Base-by-base conservation (phyloP, 2,797 vertebrate genomes). In the Scarus forsteni region DNA sequence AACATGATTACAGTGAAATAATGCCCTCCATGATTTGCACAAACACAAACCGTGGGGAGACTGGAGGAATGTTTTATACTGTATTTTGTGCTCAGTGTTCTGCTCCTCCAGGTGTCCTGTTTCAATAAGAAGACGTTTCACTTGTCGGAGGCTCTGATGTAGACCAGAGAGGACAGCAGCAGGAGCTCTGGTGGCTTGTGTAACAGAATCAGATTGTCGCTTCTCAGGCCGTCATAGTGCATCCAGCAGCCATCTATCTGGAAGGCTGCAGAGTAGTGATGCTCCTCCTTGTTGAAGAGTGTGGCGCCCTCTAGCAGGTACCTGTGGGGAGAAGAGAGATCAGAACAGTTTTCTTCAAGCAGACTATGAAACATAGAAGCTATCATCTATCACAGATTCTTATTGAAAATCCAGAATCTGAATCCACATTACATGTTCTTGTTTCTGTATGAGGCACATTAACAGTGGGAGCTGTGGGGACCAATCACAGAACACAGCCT, bases 281-380 rank as follows among this genome's bases (percentile, higher is more conserved):
- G 95, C 78, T 97, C 95, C 64, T 96, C 95, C 82, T 93, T 96
- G 91, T 95, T 97, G 88, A 97, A 97, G 71, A 97, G 94, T 5
- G 96, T 96, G 85, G 96, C 96, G 27, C 96, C 96, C 93, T 97
- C 96, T 73, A 97, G 92, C 60, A 94, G 89, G 80, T 97, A 97
- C 87, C 96, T 97, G 88, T 15, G 73, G 7, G 77, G 56, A 59
- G 54, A 50, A 50, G 44, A 50, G 34, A 9, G 44, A 34, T 42
- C 2, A 7, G 55, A n/a, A 36, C 3, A 1, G 27, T 35, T 49
- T 55, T 36, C 11, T 44, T 36, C 9, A 10, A 42, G 10, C 7
- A 10, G 19, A 18, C 38, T 18, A 59, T 8, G 10, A 34, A 39
- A 62, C 38, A 7, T 6, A 27, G 5, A 51, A 4, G 7, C 10